Conservation (phyloP, 2,888 invertebrate species). For the Philereme transversata region DNA sequence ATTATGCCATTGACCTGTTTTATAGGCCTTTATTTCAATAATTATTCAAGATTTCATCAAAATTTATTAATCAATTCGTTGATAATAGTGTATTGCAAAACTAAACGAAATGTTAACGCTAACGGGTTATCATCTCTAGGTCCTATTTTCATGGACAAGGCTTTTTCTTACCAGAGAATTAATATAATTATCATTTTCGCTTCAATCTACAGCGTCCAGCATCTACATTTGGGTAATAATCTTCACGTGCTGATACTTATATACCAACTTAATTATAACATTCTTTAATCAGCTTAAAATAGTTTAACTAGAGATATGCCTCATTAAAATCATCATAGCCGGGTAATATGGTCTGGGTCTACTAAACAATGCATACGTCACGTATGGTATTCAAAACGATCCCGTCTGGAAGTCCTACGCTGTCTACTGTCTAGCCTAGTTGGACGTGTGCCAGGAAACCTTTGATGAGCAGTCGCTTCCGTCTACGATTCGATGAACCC, state of each 20-base stretch:
- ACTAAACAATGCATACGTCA: neutral
- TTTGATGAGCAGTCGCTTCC: slow-evolving; percentile 11
- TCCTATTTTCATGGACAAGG: too few relatives aligned
- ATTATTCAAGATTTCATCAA: slow-evolving; percentile 18
- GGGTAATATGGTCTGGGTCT: too few relatives aligned
- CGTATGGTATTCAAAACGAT: slow-evolving; percentile 6
- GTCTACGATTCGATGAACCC: slow-evolving; percentile 23
- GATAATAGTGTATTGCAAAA: slow-evolving; percentile 8
- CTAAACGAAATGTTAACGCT: neutral
- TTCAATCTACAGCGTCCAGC: too few relatives aligned
- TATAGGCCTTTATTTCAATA: slow-evolving; percentile 9
- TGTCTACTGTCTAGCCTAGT: slow-evolving; percentile 25
- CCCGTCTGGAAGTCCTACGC: slow-evolving; percentile 14
- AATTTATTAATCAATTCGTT: slow-evolving; percentile 8
- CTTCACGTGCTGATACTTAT: too few relatives aligned
- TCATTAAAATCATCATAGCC: too few relatives aligned
- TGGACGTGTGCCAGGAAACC: slow-evolving; percentile 18
- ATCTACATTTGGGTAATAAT: too few relatives aligned
- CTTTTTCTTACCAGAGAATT: too few relatives aligned
- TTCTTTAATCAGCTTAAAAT: too few relatives aligned
- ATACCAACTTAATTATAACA: too few relatives aligned
- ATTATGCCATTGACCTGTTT: slow-evolving; percentile 16
- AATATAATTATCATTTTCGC: too few relatives aligned
- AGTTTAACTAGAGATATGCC: too few relatives aligned
- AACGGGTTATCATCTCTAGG: too few relatives aligned